These are phyloP conservation scores for Eucidaris tribuloides DNA, from an alignment of 35 echinoderm and acorn worm genomes.

Conservation along the genomic window DNA sequence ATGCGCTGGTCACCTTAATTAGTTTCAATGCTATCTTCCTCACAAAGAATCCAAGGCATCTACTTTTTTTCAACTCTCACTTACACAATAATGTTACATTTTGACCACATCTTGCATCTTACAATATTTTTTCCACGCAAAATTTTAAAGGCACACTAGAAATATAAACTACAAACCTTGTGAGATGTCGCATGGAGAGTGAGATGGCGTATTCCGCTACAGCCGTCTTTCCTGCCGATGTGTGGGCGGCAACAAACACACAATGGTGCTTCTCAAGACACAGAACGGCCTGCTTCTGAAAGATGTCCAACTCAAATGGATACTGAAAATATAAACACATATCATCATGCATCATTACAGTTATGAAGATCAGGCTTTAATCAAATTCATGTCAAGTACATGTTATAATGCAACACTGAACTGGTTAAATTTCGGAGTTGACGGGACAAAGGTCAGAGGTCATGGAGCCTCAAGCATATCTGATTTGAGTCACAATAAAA, in stretches of 20 bases:
- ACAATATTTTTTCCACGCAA: neutral
- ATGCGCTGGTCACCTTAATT: no score
- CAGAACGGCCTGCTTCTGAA: slow-evolving; percentile 95
- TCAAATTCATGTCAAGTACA: no score
- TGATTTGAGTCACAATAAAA: no score
- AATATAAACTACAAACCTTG: slow-evolving; percentile 55
- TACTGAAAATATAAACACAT: slow-evolving; percentile 60
- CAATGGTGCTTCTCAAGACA: slow-evolving; percentile 86
- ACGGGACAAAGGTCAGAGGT: no score
- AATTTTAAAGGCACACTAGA: no score
- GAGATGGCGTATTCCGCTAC: slow-evolving; percentile 97
- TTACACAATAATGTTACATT: no score
- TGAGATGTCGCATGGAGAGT: slow-evolving; percentile 71
- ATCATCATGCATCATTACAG: no score
- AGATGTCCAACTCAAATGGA: slow-evolving; percentile 93
- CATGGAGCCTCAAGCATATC: no score
- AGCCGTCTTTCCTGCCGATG: slow-evolving; percentile 92
- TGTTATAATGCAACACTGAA: no score
- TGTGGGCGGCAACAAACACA: slow-evolving; percentile 97
- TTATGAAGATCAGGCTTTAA: no score
- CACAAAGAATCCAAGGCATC: neutral
- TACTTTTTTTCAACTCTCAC: neutral
- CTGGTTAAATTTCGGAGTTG: no score
- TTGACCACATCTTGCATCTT: neutral
- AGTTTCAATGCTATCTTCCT: no score